Evolutionary conservation across 2,113 vertebrate species (phyloP), one percentile per base, ranked within the genome.

Genomic region (Ranitomeya variabilis): DNA sequence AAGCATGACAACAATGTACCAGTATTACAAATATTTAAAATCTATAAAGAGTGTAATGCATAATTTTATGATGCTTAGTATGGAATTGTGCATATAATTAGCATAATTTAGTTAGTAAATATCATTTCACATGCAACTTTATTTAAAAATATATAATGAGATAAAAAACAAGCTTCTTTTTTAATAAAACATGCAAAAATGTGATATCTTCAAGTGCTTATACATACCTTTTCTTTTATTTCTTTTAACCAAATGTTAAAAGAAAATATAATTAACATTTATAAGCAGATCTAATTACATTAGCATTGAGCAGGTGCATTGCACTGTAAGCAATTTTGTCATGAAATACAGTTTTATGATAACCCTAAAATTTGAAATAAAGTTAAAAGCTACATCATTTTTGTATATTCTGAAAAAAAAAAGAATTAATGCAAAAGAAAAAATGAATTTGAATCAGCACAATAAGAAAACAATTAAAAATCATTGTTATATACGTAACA

Each of bases 201-300:
- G 2, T 60, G 10, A 9, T 8, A 16, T 80, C 15, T 31, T 59
- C 23, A 1, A 60, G 23, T 55, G 14, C 23, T 60, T 59, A 80
- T 16, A 21, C n/a, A 31, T 80, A 60, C 10, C 6, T 51, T 54
- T 52, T 71, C 66, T 78, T 78, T 37, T 73, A 45, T 45, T 45
- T 7, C 2, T 73, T 52, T 78, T 52, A 78, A 19, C 13, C 13
- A 31, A 59, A 57, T 54, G 59, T 15, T 10, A 80, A 60, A 60
- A 80, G 13, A 60, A 80, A 26, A 80, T 60, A 26, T 11, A 80
- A 60, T 80, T 80, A 55, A 31, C 55, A 60, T 80, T 23, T 80
- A 15, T 59, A 31, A 80, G n/a, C 19, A 60, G 55, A 60, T 80
- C 54, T 80, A 80, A 80, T 80, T 80, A 26, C 79, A 80, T 80